A percentile compares a stretch with the other conserved stretches of the same genome.
Conservation (phyloP, 2,797 vertebrate species). For the Carapus acus region DNA sequence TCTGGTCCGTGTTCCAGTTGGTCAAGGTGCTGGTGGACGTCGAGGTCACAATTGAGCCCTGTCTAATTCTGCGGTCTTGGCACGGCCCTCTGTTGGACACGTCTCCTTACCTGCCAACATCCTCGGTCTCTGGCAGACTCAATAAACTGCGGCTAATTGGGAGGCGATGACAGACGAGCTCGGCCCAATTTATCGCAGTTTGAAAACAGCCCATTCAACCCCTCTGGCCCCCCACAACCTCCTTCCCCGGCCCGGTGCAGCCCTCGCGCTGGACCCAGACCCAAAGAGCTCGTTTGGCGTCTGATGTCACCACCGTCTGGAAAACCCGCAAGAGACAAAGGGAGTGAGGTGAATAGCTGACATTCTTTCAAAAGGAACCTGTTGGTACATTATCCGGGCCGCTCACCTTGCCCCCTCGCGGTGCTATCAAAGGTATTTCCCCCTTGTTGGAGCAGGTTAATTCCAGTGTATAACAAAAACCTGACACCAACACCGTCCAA, state of each 20-base stretch:
- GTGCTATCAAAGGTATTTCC: slow-evolving; percentile 27
- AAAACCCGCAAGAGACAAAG: slow-evolving; percentile 23
- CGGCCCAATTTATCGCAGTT: slow-evolving; percentile 64
- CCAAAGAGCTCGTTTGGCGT: slow-evolving; percentile 38
- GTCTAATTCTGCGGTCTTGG: slow-evolving; percentile 50
- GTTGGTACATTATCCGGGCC: slow-evolving; percentile 12
- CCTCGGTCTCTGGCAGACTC: slow-evolving; percentile 69
- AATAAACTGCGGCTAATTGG: slow-evolving; percentile 77
- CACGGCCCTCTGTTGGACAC: slow-evolving; percentile 66
- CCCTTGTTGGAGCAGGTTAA: slow-evolving; percentile 17
- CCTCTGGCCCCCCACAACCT: no score
- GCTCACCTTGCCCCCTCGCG: slow-evolving; percentile 13
- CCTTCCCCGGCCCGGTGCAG: slow-evolving; percentile 49
- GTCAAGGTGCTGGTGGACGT: slow-evolving; percentile 38
- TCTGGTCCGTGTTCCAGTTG: slow-evolving; percentile 16
- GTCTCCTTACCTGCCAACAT: slow-evolving; percentile 69
- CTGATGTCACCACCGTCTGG: slow-evolving; percentile 33
- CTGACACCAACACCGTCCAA: slow-evolving; percentile 4
- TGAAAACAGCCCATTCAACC: slow-evolving; percentile 64
- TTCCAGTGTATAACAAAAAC: slow-evolving; percentile 10
- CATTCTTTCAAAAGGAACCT: slow-evolving; percentile 32
- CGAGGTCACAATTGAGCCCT: slow-evolving; percentile 54
- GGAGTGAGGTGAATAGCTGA: slow-evolving; percentile 23
- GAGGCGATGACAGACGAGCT: slow-evolving; percentile 72
- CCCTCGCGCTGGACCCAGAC: slow-evolving; percentile 32